Evolutionary conservation across 2,113 vertebrate species (phyloP).

Genomic region (Tapirus terrestris): DNA sequence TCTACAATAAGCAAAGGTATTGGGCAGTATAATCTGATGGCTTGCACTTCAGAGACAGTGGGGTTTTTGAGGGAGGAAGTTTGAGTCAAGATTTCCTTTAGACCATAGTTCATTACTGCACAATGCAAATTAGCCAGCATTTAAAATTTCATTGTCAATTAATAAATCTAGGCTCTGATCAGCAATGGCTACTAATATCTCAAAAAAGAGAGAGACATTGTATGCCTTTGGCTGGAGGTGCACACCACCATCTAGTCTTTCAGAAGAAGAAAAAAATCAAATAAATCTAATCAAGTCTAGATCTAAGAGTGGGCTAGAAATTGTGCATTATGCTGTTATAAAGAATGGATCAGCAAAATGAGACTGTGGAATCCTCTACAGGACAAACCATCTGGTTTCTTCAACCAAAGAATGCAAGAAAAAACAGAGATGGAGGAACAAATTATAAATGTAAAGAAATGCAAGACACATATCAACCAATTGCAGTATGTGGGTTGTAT

Average conservation of each 20-base stretch:
- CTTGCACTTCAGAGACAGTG: not conserved
- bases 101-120: not conserved
- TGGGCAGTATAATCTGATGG: not conserved
- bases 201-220: not conserved
- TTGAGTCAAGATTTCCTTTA: conserved; percentile 8
- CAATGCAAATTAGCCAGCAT: not conserved
- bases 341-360: not conserved
- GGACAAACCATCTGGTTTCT: not conserved
- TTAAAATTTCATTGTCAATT: conserved; percentile 8
- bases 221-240: not conserved
- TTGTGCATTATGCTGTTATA: not conserved
- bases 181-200: not conserved
- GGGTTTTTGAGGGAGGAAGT: not conserved
- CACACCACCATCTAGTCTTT: not conserved
- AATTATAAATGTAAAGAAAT: not conserved
- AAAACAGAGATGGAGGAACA: not conserved
- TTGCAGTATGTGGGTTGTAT: not conserved
- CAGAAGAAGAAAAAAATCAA: not conserved
- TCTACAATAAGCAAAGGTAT: no score
- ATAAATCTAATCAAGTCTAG: not conserved
- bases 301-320: not conserved
- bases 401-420: not conserved
- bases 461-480: not conserved
- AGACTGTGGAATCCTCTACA: not conserved
- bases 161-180: not conserved